These are phyloP conservation scores for Apostichopus japonicus DNA, from an alignment of 35 echinoderm and acorn worm genomes.

Conservation along the genomic window DNA sequence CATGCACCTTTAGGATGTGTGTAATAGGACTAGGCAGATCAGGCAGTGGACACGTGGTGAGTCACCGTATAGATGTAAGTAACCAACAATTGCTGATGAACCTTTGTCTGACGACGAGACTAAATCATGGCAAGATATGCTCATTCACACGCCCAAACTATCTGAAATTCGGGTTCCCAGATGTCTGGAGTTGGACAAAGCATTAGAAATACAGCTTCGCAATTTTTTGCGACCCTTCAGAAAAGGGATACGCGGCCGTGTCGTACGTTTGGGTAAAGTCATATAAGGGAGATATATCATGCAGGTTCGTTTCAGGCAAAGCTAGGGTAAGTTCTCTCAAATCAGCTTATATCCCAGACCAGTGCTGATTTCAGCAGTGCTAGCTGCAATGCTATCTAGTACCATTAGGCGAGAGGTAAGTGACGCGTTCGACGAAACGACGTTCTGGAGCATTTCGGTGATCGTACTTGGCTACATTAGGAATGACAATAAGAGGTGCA, in stretches of 20 bases:
- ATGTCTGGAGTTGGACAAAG: conserved; percentile 48
- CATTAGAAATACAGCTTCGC: conserved; percentile 39
- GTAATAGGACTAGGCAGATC: not conserved
- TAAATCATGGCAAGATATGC: no score
- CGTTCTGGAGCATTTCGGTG: conserved; percentile 52
- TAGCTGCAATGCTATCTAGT: conserved; percentile 38
- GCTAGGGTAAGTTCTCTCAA: conserved; percentile 60
- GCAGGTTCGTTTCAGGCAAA: conserved; percentile 47
- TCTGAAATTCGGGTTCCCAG: no score
- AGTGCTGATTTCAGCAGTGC: conserved; percentile 67
- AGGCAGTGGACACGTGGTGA: not conserved
- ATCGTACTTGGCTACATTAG: conserved; percentile 48
- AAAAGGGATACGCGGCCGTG: conserved; percentile 58
- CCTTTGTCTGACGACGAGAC: no score
- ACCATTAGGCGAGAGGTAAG: conserved; percentile 48
- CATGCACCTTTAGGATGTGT: not conserved
- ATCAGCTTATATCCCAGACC: conserved; percentile 59
- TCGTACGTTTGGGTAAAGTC: conserved; percentile 33
- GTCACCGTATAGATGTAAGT: not conserved
- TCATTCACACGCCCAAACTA: no score
- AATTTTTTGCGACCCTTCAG: conserved; percentile 64
- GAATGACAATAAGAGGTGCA: conserved; percentile 31
- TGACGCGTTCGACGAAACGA: not conserved
- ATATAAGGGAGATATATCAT: not conserved
- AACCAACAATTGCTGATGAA: not conserved